A percentile compares a stretch with the other conserved stretches of the same genome.
phyloP scores from a whole-genome alignment of 2,797 vertebrate genomes.

The Tragelaphus eurycerus region DNA sequence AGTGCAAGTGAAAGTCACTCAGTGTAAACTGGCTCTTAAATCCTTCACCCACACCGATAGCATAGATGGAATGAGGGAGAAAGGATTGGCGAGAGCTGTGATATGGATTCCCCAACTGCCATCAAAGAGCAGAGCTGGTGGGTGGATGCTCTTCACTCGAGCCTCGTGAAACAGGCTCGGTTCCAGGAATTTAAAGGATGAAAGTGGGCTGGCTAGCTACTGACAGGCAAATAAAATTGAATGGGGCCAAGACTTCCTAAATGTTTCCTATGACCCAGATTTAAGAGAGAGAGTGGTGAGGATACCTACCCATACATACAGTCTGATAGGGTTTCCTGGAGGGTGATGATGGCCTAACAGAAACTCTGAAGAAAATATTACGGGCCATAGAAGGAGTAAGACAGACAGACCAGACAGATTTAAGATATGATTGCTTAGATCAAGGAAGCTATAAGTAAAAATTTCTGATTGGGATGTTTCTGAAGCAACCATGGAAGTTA shows the following conservation, averaged over 20 bases:
- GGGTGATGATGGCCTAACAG: neutral
- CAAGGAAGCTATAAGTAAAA: neutral
- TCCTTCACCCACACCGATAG: neutral
- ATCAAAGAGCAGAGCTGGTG: neutral
- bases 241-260: neutral
- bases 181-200: neutral
- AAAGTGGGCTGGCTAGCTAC: neutral
- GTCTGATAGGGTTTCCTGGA: neutral
- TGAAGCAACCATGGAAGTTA: neutral
- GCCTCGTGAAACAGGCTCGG: neutral
- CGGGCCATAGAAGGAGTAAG: neutral
- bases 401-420: neutral
- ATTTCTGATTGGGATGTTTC: neutral
- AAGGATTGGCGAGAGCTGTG: neutral
- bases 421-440: neutral
- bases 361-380: neutral
- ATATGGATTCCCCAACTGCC: neutral
- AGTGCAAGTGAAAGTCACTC: neutral
- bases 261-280: neutral
- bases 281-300: neutral
- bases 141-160: neutral
- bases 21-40: neutral
- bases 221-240: neutral
- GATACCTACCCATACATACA: neutral
- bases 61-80: neutral